Conservation (phyloP, 2,113 vertebrate species). For the Odocoileus hemionus region DNA sequence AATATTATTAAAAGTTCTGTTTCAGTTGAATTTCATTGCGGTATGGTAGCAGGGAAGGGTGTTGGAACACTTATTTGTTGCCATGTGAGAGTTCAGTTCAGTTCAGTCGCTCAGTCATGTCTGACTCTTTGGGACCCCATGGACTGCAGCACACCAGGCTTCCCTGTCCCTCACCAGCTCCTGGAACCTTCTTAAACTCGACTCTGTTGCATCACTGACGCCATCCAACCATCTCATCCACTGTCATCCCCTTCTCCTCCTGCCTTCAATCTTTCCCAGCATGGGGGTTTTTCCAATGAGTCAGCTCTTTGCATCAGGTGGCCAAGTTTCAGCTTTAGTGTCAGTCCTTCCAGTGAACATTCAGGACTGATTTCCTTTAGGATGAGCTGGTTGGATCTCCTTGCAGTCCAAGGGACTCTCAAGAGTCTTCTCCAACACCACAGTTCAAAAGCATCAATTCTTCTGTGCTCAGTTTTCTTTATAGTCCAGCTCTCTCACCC, state of each 20-base stretch:
- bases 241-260: not conserved
- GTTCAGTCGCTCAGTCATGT: not conserved
- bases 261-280: not conserved
- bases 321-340: fast-evolving
- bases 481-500: not conserved
- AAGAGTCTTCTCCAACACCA: not conserved
- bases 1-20: not conserved
- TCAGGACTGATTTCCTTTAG: not conserved
- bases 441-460: not conserved
- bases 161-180: not conserved
- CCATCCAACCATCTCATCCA: not conserved
- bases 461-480: fast-evolving
- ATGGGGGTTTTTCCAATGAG: not conserved
- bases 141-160: not conserved
- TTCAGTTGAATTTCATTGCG: not conserved
- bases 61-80: not conserved
- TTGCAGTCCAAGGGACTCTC: not conserved
- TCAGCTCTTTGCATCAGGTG: not conserved
- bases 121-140: not conserved
- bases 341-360: not conserved
- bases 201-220: fast-evolving
- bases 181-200: not conserved
- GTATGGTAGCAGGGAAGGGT: fast-evolving
- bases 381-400: not conserved
- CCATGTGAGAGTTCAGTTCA: not conserved